A percentile compares a stretch with the other conserved stretches of the same genome.
Evolutionary conservation across 2,113 vertebrate genomes (phyloP).

Genomic region (Riparia riparia): DNA sequence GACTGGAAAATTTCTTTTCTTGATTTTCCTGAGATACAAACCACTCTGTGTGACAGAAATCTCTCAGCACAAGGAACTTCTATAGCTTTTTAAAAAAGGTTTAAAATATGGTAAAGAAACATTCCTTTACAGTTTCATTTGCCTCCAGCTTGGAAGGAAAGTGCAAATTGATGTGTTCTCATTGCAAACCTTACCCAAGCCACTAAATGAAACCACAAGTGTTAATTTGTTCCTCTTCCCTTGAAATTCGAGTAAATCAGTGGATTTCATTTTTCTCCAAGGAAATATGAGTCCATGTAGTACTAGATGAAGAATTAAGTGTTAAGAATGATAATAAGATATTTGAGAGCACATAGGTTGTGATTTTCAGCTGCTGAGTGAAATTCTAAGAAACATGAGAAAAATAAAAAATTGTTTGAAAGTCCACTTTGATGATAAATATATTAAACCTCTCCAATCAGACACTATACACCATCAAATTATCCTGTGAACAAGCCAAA

Average conservation of each 20-base stretch:
- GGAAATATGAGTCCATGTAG: background rate
- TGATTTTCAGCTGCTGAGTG: background rate
- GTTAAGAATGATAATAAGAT: background rate
- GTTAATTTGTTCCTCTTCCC: background rate
- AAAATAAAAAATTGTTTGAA: background rate
- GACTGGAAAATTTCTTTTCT: background rate
- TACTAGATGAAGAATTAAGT: background rate
- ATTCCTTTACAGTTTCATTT: background rate
- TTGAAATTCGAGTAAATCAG: background rate
- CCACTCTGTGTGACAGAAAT: background rate
- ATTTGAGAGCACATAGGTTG: background rate
- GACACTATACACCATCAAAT: accelerated
- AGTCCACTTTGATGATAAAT: background rate
- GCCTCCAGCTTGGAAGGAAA: background rate
- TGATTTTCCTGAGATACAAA: background rate
- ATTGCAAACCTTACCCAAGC: background rate
- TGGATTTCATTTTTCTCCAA: background rate
- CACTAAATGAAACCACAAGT: background rate
- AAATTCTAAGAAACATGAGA: background rate
- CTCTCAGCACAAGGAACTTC: background rate
- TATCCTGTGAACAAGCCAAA: background rate
- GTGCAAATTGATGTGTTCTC: background rate
- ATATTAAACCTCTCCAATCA: background rate
- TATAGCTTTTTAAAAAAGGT: background rate
- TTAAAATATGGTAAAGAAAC: background rate